These are phyloP conservation scores for Clepsis dumicolana DNA, from an alignment of 2,888 invertebrate species.

Conservation along the genomic window DNA sequence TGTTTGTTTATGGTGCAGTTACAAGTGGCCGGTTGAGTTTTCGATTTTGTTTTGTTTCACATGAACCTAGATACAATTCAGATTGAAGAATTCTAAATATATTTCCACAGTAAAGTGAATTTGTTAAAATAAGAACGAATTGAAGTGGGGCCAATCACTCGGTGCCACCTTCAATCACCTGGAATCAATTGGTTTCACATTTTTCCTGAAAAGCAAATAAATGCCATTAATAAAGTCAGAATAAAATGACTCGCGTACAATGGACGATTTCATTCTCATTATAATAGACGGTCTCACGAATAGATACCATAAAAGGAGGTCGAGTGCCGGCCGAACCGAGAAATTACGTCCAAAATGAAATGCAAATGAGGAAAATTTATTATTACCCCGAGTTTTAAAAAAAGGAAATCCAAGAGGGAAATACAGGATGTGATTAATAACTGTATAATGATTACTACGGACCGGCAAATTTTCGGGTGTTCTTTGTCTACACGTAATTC, in stretches of 20 bases:
- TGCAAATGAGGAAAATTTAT: conserved; percentile 82
- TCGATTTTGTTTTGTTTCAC: background rate
- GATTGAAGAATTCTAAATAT: too few species aligned
- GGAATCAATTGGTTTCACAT: conserved; percentile 20
- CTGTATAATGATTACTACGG: conserved; percentile 55
- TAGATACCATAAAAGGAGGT: conserved; percentile 44
- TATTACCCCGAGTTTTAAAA: conserved; percentile 75
- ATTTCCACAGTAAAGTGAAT: background rate
- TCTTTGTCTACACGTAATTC: conserved; percentile 25
- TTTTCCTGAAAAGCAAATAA: conserved; percentile 33
- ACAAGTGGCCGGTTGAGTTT: background rate
- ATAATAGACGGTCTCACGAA: conserved; percentile 39
- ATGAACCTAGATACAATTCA: background rate
- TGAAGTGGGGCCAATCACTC: background rate
- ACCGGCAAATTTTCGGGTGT: conserved; percentile 28
- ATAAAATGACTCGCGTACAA: conserved; percentile 37
- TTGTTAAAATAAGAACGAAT: background rate
- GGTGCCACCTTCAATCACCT: background rate
- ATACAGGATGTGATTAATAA: conserved; percentile 76
- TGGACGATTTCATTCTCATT: conserved; percentile 41
- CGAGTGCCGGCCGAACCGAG: conserved; percentile 56
- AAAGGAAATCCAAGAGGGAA: conserved; percentile 60
- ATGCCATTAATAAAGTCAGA: conserved; percentile 39
- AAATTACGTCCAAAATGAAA: conserved; percentile 74
- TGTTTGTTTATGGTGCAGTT: conserved; percentile 14